Conservation (phyloP, 2,888 invertebrate species). For the Dryobotodes eremita region DNA sequence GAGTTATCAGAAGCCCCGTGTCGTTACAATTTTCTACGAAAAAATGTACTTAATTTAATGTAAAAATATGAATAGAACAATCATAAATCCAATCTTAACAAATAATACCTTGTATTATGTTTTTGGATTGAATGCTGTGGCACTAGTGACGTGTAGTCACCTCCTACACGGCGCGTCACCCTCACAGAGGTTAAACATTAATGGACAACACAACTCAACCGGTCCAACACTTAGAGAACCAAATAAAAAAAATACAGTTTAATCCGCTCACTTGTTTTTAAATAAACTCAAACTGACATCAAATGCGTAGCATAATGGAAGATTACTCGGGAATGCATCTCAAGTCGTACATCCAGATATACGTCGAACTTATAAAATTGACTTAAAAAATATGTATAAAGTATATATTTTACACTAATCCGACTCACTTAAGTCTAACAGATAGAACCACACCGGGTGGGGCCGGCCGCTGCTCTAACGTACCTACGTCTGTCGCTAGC, state of each 20-base stretch:
- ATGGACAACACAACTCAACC: constrained; percentile 72
- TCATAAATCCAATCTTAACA: constrained; percentile 63
- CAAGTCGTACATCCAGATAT: constrained; percentile 76
- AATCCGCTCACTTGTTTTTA: constrained; percentile 34
- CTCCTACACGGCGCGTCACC: constrained; percentile 57
- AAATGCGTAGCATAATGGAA: constrained; percentile 84
- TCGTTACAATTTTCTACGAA: constrained; percentile 75
- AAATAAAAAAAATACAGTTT: constrained; percentile 34
- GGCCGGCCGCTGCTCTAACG: constrained; percentile 47
- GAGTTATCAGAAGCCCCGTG: constrained; percentile 85
- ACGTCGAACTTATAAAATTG: constrained; percentile 85
- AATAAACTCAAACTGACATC: constrained; percentile 69
- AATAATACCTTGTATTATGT: constrained; percentile 69
- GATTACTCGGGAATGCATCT: constrained; percentile 86
- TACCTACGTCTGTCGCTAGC: constrained; percentile 69
- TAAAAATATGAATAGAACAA: constrained; percentile 63
- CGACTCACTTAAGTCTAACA: constrained; percentile 73
- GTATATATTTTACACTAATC: constrained; percentile 73
- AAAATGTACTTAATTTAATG: constrained; percentile 65
- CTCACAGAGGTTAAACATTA: constrained; percentile 77
- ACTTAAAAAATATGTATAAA: constrained; percentile 82
- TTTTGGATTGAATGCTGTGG: constrained; percentile 56
- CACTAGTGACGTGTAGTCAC: constrained; percentile 41
- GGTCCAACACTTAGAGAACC: constrained; percentile 54
- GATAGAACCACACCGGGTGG: constrained; percentile 58